phyloP scores from a whole-genome alignment of 2,797 vertebrate genomes.

The Intellagama lesueurii region DNA sequence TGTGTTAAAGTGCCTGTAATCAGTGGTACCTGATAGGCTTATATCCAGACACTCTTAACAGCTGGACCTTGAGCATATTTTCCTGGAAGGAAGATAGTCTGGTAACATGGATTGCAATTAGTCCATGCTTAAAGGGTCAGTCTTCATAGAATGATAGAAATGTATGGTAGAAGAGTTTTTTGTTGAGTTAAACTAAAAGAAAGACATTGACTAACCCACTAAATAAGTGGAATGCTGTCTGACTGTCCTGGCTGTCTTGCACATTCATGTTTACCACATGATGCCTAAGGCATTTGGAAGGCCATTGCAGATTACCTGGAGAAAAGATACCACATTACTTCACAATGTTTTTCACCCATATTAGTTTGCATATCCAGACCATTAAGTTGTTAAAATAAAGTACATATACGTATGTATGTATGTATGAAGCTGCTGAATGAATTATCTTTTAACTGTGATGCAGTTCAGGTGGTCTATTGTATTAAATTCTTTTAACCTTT shows the following conservation, averaged over 20 bases:
- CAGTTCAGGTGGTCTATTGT: not conserved
- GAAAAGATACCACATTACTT: not conserved
- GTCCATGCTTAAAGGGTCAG: not conserved
- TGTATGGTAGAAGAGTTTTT: not conserved
- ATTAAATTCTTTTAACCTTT: not conserved
- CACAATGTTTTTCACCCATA: not conserved
- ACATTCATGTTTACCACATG: not conserved
- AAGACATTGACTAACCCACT: not conserved
- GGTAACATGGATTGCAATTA: too few relatives aligned
- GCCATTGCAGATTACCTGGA: not conserved
- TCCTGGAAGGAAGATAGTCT: not conserved
- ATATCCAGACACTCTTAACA: not conserved
- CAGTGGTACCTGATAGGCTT: not conserved
- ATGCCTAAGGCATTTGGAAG: not conserved
- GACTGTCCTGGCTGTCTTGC: not conserved
- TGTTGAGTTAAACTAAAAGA: not conserved
- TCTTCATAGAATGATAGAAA: not conserved
- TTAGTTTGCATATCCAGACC: not conserved
- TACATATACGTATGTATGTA: not conserved
- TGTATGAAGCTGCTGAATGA: not conserved
- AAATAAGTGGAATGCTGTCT: not conserved
- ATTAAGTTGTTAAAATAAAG: not conserved
- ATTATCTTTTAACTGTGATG: not conserved
- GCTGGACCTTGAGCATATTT: not conserved
- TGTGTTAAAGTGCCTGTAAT: not conserved